These are phyloP conservation scores for Pycnonotus jocosus DNA, from an alignment of 2,113 vertebrate species.

Conservation along the genomic window DNA sequence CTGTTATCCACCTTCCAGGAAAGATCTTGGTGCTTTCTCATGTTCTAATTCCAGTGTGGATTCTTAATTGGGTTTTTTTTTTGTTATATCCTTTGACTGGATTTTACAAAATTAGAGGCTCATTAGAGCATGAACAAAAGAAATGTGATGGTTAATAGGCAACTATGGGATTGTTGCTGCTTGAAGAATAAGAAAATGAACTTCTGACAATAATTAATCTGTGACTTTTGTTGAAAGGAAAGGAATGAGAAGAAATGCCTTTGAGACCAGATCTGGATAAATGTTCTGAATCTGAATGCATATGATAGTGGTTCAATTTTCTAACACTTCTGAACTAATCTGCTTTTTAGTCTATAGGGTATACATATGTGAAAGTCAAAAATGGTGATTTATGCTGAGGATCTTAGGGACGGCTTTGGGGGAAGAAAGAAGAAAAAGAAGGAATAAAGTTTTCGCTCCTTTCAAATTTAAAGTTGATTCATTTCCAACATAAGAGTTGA, in stretches of 20 bases:
- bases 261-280: neutral
- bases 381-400: neutral
- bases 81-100: neutral
- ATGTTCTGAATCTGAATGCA: neutral
- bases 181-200: neutral
- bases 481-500: neutral
- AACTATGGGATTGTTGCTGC: neutral
- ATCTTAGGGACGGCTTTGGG: neutral
- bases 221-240: neutral
- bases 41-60: neutral
- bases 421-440: neutral
- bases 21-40: neutral
- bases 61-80: neutral
- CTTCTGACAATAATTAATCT: neutral
- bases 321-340: neutral
- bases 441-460: neutral
- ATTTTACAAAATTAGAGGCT: neutral
- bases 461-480: neutral
- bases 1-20: neutral
- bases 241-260: neutral
- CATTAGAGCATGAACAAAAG: neutral
- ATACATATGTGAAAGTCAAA: neutral
- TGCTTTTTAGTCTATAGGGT: neutral
- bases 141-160: neutral
- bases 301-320: neutral